Conservation (phyloP, 2,888 invertebrate genomes). For the Itoplectis maculator region DNA sequence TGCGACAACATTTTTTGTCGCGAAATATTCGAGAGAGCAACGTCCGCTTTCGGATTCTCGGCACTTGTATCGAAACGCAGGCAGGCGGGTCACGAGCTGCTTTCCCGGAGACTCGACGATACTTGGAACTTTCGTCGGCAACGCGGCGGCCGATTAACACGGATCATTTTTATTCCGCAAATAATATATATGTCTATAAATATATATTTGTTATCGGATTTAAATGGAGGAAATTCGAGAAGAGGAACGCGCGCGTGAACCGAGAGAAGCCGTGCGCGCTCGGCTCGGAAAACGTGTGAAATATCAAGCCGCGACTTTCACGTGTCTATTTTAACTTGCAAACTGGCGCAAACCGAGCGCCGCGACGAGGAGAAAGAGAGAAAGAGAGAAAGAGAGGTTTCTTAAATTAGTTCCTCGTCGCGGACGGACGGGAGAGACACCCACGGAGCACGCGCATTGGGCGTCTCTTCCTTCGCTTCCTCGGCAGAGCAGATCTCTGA, state of each 20-base stretch:
- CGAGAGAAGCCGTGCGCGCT: conserved; percentile 41
- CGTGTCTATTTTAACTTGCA: conserved; percentile 83
- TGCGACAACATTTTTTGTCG: conserved; percentile 32
- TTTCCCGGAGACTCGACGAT: neutral
- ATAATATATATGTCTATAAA: too few relatives aligned
- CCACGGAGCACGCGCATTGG: conserved; percentile 81
- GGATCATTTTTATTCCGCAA: neutral
- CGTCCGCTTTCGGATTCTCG: neutral
- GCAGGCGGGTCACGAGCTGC: neutral
- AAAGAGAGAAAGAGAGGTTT: conserved; percentile 70
- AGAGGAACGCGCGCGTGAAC: conserved; percentile 41
- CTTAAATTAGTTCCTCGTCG: conserved; percentile 83
- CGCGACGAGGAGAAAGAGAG: conserved; percentile 8
- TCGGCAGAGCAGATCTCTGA: conserved; percentile 43
- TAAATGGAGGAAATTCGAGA: conserved; percentile 48
- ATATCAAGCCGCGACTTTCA: conserved; percentile 79
- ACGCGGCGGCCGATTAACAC: neutral
- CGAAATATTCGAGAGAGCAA: neutral
- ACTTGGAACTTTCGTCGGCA: conserved; percentile 18
- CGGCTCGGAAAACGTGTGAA: conserved; percentile 62
- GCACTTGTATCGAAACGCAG: neutral
- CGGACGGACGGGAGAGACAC: conserved; percentile 71
- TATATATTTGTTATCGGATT: neutral
- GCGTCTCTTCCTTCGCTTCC: too few relatives aligned
- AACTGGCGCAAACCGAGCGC: conserved; percentile 82